Evolutionary conservation across 2,113 vertebrate species (phyloP).

Genomic region (human): DNA sequence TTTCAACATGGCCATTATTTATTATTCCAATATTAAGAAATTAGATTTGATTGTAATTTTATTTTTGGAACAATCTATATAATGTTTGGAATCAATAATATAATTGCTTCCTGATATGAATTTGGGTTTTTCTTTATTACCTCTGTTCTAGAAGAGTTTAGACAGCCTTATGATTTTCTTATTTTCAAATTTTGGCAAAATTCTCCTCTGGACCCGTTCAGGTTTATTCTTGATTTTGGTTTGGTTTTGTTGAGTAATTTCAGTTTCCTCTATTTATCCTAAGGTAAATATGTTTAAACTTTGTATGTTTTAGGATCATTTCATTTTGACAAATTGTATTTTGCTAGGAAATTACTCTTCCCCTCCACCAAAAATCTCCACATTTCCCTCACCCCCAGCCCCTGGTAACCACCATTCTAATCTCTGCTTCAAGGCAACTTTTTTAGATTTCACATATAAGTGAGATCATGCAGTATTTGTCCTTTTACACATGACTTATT

Average conservation of each 20-base stretch:
- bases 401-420: neutral
- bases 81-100: neutral
- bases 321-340: neutral
- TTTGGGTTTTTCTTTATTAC: neutral
- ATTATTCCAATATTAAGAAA: neutral
- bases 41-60: neutral
- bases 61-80: neutral
- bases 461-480: neutral
- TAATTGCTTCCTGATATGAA: neutral
- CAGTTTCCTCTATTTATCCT: neutral
- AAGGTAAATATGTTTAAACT: neutral
- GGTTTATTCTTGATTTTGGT: neutral
- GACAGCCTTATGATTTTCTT: neutral
- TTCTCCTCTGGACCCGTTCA: neutral
- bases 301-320: neutral
- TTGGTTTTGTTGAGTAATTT: neutral
- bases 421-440: neutral
- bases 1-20: neutral
- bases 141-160: neutral
- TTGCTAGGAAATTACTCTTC: neutral
- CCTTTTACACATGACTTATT: neutral
- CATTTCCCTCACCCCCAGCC: neutral
- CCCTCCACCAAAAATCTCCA: neutral
- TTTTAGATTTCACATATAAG: neutral
- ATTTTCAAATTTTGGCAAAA: neutral